Conservation (phyloP, 2,888 invertebrate genomes). For the Epiblema foenella region DNA sequence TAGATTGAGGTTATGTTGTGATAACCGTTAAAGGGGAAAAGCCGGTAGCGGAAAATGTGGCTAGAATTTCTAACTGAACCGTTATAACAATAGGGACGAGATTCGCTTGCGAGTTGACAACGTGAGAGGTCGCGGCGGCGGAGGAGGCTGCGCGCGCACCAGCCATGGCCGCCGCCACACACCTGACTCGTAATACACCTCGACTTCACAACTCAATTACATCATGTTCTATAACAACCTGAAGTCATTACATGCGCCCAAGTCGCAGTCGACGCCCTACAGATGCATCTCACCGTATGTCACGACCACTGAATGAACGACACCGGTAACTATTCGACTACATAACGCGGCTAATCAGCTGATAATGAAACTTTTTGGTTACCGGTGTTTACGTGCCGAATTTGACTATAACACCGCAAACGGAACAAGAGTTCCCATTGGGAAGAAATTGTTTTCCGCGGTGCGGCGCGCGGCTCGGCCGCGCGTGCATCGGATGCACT, state of each 20-base stretch:
- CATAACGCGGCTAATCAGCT: conserved; percentile 76
- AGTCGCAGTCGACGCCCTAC: conserved; percentile 54
- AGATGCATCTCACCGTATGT: conserved; percentile 56
- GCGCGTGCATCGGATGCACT: conserved; percentile 73
- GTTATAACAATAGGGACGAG: conserved; percentile 66
- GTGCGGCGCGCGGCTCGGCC: conserved; percentile 62
- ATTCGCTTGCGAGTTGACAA: conserved; percentile 64
- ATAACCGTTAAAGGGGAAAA: conserved; percentile 75
- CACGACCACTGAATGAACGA: conserved; percentile 57
- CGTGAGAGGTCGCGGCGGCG: conserved; percentile 65
- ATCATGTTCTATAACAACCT: conserved; percentile 56
- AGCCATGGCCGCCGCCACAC: conserved; percentile 81
- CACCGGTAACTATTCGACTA: conserved; percentile 62
- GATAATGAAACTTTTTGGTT: conserved; percentile 77
- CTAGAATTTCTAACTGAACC: conserved; percentile 66
- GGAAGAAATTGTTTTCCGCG: conserved; percentile 57
- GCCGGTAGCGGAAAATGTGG: conserved; percentile 63
- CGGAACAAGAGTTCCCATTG: conserved; percentile 58
- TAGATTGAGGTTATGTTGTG: conserved; percentile 84
- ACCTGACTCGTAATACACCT: conserved; percentile 79
- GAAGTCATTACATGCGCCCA: conserved; percentile 49
- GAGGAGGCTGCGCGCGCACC: conserved; percentile 81
- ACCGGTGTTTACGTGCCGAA: conserved; percentile 75
- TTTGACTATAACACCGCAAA: conserved; percentile 69
- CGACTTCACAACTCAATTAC: conserved; percentile 74